Base-by-base conservation (phyloP, 2,888 invertebrate genomes). In the Nomada hirtipes region DNA sequence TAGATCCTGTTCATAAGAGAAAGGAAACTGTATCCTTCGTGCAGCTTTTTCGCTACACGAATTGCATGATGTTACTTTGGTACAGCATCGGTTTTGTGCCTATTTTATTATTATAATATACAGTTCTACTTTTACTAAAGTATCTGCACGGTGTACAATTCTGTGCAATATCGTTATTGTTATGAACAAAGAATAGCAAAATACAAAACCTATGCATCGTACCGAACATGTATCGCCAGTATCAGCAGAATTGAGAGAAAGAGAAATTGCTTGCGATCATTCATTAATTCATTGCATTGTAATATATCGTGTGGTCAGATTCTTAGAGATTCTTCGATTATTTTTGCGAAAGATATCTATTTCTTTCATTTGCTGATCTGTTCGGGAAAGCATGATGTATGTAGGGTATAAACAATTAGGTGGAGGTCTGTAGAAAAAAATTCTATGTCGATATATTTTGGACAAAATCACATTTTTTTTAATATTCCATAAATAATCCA, bases 251-350 rank as follows among this genome's bases (percentile, higher is more conserved):
- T 7, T 23, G 23, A 63, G 65, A 63, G 52, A 74, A 68, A 76
- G 84, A 76, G 78, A 69, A 79, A 78, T 79, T 75, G 18, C 11
- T 69, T 26, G 2, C 9, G 26, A 55, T n/a, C 68, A 20, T 52
- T 20, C 1, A 15, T 4, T 11, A 42, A 18, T 4, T 10, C 36
- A 42, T 55, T 26, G 23, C 7, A 11, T 20, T 26, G 7, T n/a
- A 36, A 36, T 36, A 7, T 36, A 36, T 26, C 26, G 29, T 59
- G 3, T 20, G 42, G n/a, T 23, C n/a, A 13, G 13, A 13, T 11
- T 26, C 42, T 26, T 1, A 20, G 11, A 47, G 42, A 53, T 20
- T 53, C 57, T 26, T 42, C 7, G 0, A 42, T 18, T 7, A 0
- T 60, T 42, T 55, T 60, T 10, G 18, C 20, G 20, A 61, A 44